phyloP scores from a whole-genome alignment of 2,888 invertebrate species.

The Orgyia antiqua region DNA sequence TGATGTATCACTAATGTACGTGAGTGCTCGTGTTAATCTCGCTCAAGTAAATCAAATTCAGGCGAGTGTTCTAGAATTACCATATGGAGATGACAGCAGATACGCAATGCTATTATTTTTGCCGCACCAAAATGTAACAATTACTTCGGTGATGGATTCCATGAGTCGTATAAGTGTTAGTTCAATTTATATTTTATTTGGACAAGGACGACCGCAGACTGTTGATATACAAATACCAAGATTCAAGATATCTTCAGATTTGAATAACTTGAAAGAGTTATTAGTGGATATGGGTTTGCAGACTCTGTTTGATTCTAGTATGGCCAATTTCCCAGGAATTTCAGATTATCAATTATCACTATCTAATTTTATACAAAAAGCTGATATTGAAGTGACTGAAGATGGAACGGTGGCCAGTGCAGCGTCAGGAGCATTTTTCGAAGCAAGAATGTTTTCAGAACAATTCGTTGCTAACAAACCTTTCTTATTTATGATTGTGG shows the following conservation, averaged over 20 bases:
- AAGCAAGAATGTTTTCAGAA: slow-evolving; percentile 30
- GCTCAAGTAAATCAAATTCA: slow-evolving; percentile 30
- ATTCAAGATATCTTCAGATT: slow-evolving; percentile 74
- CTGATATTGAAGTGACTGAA: slow-evolving; percentile 57
- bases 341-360: slow-evolving; percentile 42
- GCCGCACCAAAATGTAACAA: slow-evolving; percentile 63
- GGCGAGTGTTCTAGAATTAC: slow-evolving; percentile 51
- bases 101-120: slow-evolving; percentile 81
- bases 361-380: slow-evolving; percentile 59
- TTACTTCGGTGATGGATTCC: slow-evolving; percentile 63
- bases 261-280: slow-evolving; percentile 62
- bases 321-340: slow-evolving; percentile 43
- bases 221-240: slow-evolving; percentile 78
- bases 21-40: slow-evolving; percentile 31
- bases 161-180: slow-evolving; percentile 62
- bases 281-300: slow-evolving; percentile 57
- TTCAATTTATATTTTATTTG: slow-evolving; percentile 62
- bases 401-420: slow-evolving; percentile 51
- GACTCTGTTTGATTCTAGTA: slow-evolving; percentile 41
- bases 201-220: slow-evolving; percentile 43
- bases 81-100: slow-evolving; percentile 49
- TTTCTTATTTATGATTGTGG: slow-evolving; percentile 62
- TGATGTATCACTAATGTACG: slow-evolving; percentile 53
- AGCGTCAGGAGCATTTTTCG: slow-evolving; percentile 32
- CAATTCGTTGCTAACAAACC: slow-evolving; percentile 50